A percentile compares a stretch with the other conserved stretches of the same genome.
phyloP scores from a whole-genome alignment of 2,113 vertebrate species.

The Taurulus bubalis region DNA sequence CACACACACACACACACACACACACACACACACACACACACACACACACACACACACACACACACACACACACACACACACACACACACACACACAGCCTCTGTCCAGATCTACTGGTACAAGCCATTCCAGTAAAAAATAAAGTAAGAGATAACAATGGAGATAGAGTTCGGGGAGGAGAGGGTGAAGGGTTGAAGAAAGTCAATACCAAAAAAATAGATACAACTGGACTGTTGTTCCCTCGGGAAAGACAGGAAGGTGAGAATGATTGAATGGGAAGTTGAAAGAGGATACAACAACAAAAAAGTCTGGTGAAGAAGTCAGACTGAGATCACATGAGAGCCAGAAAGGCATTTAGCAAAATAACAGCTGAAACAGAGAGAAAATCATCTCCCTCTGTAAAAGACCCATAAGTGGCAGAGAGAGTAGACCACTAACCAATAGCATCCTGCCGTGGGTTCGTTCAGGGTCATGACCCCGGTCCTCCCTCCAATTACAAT shows the following conservation, averaged over 20 bases:
- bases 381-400: constrained; percentile 41
- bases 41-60: constrained; percentile 51
- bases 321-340: constrained; percentile 1
- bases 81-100: constrained; percentile 55
- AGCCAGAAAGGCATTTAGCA: background rate
- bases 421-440: constrained; percentile 69
- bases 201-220: background rate
- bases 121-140: constrained; percentile 60
- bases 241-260: background rate
- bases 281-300: background rate
- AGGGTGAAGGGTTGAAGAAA: constrained; percentile 11
- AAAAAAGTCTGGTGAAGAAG: constrained; percentile 6
- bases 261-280: background rate
- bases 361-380: constrained; percentile 29
- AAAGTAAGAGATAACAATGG: constrained; percentile 46
- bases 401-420: constrained; percentile 64
- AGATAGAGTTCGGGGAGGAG: constrained; percentile 25
- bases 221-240: constrained; percentile 4
- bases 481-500: constrained; percentile 73
- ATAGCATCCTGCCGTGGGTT: constrained; percentile 70
- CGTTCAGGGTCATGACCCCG: constrained; percentile 63
- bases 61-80: constrained; percentile 51
- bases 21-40: constrained; percentile 56
- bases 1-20: constrained; percentile 14
- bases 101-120: constrained; percentile 61